A percentile compares a stretch with the other conserved stretches of the same genome.
These are phyloP conservation scores for Eubasilissa regina DNA, from an alignment of 1,140 invertebrate genomes.

Conservation along the genomic window DNA sequence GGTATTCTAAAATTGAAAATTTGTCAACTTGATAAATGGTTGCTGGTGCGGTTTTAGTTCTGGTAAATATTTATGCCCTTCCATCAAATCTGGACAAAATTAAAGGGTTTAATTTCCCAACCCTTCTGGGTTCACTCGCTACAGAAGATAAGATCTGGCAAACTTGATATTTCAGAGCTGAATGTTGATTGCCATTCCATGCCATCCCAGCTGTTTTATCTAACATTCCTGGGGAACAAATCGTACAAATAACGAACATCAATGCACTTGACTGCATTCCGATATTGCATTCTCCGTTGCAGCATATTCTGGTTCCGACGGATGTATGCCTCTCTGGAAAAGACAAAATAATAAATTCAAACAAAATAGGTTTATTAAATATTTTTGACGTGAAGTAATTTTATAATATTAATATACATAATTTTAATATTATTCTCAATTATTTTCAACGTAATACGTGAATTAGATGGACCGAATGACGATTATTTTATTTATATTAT, in stretches of 20 bases:
- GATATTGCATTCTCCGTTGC: constrained; percentile 40
- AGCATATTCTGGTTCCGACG: constrained; percentile 15
- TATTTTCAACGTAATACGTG: too few species aligned
- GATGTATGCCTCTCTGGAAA: not conserved
- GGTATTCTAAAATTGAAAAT: too few species aligned
- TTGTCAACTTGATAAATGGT: too few species aligned
- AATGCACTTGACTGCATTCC: constrained; percentile 38
- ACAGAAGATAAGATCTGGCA: not conserved
- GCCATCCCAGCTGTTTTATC: constrained; percentile 11
- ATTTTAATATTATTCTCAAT: too few species aligned
- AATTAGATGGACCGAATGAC: too few species aligned
- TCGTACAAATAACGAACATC: constrained; percentile 42
- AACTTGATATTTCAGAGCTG: not conserved
- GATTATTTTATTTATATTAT: too few species aligned
- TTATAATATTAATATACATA: too few species aligned
- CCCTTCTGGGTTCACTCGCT: not conserved
- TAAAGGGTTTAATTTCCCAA: constrained; percentile 10
- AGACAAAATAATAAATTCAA: not conserved
- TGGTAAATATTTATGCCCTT: constrained; percentile 5
- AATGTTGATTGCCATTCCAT: constrained; percentile 3
- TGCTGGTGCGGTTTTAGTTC: too few species aligned
- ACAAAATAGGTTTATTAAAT: too few species aligned
- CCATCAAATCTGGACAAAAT: not conserved
- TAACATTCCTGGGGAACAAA: constrained; percentile 1
- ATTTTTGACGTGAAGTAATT: too few species aligned